Conservation (phyloP, 1,140 invertebrate species). For the Diploscapter pachys region DNA sequence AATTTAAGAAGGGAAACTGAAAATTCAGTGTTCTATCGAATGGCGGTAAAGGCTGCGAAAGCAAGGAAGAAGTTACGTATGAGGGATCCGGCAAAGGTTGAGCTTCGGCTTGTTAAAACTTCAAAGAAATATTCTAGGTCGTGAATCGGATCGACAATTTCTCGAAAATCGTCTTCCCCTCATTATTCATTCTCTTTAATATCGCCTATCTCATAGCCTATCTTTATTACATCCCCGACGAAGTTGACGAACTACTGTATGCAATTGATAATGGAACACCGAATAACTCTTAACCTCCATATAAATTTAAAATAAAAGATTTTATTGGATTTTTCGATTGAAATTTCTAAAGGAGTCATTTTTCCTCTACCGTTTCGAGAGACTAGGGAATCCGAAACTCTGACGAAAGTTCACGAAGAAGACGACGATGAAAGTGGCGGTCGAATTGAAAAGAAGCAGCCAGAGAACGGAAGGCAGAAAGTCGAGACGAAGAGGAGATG, state of each 20-base stretch:
- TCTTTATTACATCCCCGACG: constrained; percentile 43
- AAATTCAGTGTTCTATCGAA: constrained; percentile 42
- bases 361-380: not conserved
- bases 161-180: constrained; percentile 38
- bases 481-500: too few species aligned
- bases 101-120: not conserved
- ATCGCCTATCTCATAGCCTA: constrained; percentile 38
- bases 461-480: too few species aligned
- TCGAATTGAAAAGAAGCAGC: too few species aligned
- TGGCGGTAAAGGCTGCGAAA: constrained; percentile 44
- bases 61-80: constrained; percentile 38
- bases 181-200: constrained; percentile 39
- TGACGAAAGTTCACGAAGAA: too few species aligned
- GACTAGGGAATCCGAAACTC: too few species aligned
- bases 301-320: too few species aligned
- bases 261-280: not conserved
- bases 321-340: not conserved
- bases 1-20: not conserved
- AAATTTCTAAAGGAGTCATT: not conserved
- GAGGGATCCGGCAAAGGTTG: constrained; percentile 34
- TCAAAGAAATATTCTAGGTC: constrained; percentile 17
- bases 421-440: too few species aligned
- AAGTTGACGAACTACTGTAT: constrained; percentile 29
- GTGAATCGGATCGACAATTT: constrained; percentile 39
- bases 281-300: not conserved